These are phyloP conservation scores for Euplexia lucipara DNA, from an alignment of 2,888 invertebrate genomes.

Conservation along the genomic window DNA sequence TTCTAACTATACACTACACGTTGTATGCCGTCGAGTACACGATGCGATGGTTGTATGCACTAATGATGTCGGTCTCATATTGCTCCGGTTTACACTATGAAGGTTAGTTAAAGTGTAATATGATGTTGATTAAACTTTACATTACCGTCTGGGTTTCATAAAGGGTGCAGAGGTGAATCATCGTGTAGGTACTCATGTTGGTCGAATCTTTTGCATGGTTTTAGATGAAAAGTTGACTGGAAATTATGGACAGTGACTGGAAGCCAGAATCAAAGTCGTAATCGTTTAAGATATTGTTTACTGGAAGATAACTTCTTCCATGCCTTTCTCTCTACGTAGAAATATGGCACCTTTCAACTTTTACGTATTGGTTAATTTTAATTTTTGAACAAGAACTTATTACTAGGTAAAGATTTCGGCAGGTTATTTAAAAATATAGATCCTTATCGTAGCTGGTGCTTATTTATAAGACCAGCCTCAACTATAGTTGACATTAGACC, in stretches of 20 bases:
- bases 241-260: background rate
- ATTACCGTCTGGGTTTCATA: conserved; percentile 17
- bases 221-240: background rate
- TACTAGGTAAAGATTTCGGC: too few relatives aligned
- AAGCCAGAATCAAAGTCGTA: too few relatives aligned
- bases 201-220: conserved; percentile 16
- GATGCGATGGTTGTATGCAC: conserved; percentile 30
- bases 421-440: too few relatives aligned
- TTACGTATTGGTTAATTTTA: too few relatives aligned
- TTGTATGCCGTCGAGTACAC: conserved; percentile 29
- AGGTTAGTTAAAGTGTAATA: conserved; percentile 39
- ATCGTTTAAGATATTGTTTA: background rate
- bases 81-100: conserved; percentile 33
- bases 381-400: too few relatives aligned
- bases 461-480: too few relatives aligned
- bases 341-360: too few relatives aligned
- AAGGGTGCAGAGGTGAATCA: conserved; percentile 23
- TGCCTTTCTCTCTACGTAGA: too few relatives aligned
- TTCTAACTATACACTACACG: conserved; percentile 17
- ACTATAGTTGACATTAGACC: too few relatives aligned
- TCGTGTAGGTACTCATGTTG: background rate
- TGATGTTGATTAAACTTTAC: conserved; percentile 42
- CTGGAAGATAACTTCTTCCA: too few relatives aligned
- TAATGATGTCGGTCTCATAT: conserved; percentile 50
- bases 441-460: too few relatives aligned